Base-by-base conservation (phyloP, 2,888 invertebrate genomes). In the Drosophila ezoana region DNA sequence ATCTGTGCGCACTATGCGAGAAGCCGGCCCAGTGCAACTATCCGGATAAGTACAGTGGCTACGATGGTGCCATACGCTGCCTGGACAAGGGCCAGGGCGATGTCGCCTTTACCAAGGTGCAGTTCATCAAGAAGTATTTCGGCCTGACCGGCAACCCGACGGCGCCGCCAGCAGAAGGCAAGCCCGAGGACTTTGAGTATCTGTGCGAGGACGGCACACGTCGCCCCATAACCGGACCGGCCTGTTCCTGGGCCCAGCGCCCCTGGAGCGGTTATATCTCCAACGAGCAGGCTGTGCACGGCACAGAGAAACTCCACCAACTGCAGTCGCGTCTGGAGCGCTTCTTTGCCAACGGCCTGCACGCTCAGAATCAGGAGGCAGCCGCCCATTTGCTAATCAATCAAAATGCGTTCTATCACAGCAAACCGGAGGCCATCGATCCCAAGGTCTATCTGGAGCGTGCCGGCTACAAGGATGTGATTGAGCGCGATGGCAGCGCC, bases 91-190 rank as follows among this genome's bases (percentile, higher is more conserved):
- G 96, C 75, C 95, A 95, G 2, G 98, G 97, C 0, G 95, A 98
- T 81, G 95, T 98, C 3, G 98, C 97, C 13, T 97, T 96, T 93
- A 96, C 96, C 13, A 97, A 97, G 91, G 95, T 96, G 67, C 95
- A 96, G 82, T 96, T 93, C 82, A 96, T 97, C 40, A 94, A 95
- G 87, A 95, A 95, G 90, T 96, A 96, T 93, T 96, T 97, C 89
- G 96, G 96, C 60, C 92, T 96, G 14, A 94, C 95, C 13, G 95
- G 95, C 20, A 93, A 92, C 0, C 93, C 93, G 0, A 60, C 48
- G 1, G 62, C 81, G 0, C 75, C 85, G 3, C 33, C 66, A 0
- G 94, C 95, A 0, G 92, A 94, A 44, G 95, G 95, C 14, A 94
- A 95, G 40, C 94, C 95, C 71, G 94, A 95, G 0, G 94, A 96